phyloP scores from a whole-genome alignment of 2,797 vertebrate genomes.

The Chromobotia macracanthus region DNA sequence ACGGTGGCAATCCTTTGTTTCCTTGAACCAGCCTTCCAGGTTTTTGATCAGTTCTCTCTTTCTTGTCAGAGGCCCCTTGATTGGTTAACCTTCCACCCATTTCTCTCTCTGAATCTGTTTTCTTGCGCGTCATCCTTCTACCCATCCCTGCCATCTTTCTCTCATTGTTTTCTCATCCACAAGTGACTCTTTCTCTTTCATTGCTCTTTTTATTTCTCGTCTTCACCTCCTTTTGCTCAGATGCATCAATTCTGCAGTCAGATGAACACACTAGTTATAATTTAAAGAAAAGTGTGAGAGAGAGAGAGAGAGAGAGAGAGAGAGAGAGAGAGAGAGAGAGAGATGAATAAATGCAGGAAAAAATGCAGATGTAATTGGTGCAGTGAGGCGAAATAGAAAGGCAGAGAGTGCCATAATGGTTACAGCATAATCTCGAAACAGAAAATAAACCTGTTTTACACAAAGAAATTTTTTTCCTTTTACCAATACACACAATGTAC shows the following conservation, averaged over 20 bases:
- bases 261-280: conserved; percentile 56
- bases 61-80: conserved; percentile 8
- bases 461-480: not conserved
- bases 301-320: not conserved
- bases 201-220: conserved; percentile 34
- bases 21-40: conserved; percentile 27
- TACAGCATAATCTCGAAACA: conserved; percentile 20
- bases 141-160: not conserved
- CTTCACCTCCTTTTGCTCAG: conserved; percentile 57
- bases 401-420: conserved; percentile 26
- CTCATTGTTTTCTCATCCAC: conserved; percentile 22
- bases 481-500: conserved; percentile 1
- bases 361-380: conserved; percentile 53
- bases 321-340: too few relatives aligned
- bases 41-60: conserved; percentile 44
- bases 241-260: conserved; percentile 53
- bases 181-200: not conserved
- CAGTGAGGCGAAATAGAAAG: conserved; percentile 38
- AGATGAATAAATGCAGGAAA: conserved; percentile 49
- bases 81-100: conserved; percentile 28
- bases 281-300: conserved; percentile 47
- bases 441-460: conserved; percentile 26
- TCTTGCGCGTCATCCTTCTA: conserved; percentile 40
- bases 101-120: conserved; percentile 41
- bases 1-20: conserved; percentile 46